Percentiles rank a stretch among this genome's conserved stretches.
These are phyloP conservation scores for Thereva unica DNA, from an alignment of 2,888 invertebrate genomes.

Conservation along the genomic window DNA sequence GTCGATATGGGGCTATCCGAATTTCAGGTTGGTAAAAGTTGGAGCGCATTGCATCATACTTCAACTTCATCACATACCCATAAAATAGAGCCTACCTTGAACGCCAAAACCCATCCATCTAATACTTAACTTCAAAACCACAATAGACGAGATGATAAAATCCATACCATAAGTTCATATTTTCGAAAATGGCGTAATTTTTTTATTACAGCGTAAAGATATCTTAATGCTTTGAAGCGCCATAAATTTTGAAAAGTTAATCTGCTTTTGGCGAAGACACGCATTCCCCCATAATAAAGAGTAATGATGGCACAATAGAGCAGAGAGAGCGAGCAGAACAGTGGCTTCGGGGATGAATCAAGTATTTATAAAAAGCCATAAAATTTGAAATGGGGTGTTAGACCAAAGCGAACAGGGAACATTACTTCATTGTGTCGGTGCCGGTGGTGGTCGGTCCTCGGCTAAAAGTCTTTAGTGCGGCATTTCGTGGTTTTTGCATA, in stretches of 20 bases:
- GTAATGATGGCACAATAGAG: constrained; percentile 42
- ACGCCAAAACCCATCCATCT: no score
- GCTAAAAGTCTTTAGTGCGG: constrained; percentile 36
- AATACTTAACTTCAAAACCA: no score
- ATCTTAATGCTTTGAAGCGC: constrained; percentile 38
- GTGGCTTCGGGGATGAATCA: constrained; percentile 39
- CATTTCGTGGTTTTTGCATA: constrained; percentile 40
- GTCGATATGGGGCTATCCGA: no score
- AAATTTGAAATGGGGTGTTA: constrained; percentile 42
- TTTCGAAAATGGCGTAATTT: constrained; percentile 29
- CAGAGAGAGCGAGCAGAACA: constrained; percentile 36
- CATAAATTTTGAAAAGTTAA: constrained; percentile 41
- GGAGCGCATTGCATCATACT: no score
- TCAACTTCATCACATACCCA: no score
- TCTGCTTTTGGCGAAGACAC: constrained; percentile 42
- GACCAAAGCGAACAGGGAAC: constrained; percentile 30
- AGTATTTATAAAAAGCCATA: constrained; percentile 43
- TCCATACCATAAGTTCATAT: constrained; percentile 1
- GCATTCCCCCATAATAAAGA: constrained; percentile 42
- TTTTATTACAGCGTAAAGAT: constrained; percentile 43
- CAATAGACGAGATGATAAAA: background rate
- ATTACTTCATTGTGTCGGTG: constrained; percentile 37
- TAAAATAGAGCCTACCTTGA: no score
- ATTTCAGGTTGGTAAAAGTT: no score
- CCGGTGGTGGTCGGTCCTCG: constrained; percentile 18